phyloP scores from a whole-genome alignment of 2,113 vertebrate species.

The Neomonachus schauinslandi region DNA sequence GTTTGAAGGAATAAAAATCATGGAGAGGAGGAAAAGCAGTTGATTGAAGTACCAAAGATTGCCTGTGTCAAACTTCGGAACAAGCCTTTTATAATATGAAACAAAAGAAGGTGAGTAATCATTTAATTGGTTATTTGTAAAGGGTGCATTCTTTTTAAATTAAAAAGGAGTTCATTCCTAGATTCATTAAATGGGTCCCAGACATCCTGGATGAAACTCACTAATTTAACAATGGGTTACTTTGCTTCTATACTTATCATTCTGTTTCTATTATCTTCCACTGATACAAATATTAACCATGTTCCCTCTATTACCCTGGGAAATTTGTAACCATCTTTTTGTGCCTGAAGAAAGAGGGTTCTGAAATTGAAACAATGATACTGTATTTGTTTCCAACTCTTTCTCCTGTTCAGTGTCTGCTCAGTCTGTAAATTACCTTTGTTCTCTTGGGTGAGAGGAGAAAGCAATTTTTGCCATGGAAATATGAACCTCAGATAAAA shows the following conservation, averaged over 20 bases:
- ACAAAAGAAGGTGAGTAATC: conserved; percentile 32
- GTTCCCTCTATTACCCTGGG: conserved; percentile 39
- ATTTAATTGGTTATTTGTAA: conserved; percentile 43
- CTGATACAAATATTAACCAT: conserved; percentile 41
- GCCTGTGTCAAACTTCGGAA: neutral
- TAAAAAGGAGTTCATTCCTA: conserved; percentile 30
- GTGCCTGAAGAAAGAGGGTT: conserved; percentile 40
- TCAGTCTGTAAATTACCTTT: conserved; percentile 1
- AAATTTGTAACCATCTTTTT: conserved; percentile 46
- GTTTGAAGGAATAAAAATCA: neutral
- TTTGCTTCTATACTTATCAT: neutral
- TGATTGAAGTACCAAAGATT: neutral
- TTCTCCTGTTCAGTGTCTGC: neutral
- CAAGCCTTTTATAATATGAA: neutral
- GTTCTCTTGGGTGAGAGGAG: neutral
- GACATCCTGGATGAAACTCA: neutral
- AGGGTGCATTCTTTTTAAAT: conserved; percentile 40
- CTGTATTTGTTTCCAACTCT: conserved; percentile 14
- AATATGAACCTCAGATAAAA: neutral
- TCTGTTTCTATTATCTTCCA: neutral
- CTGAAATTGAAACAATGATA: neutral
- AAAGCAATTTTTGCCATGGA: conserved; percentile 18
- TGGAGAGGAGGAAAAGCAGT: neutral
- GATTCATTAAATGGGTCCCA: conserved; percentile 37
- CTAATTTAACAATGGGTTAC: neutral